Percentiles rank a stretch among this genome's conserved stretches.
phyloP scores from a whole-genome alignment of 2,888 invertebrate species.

The Heliconius cydno region DNA sequence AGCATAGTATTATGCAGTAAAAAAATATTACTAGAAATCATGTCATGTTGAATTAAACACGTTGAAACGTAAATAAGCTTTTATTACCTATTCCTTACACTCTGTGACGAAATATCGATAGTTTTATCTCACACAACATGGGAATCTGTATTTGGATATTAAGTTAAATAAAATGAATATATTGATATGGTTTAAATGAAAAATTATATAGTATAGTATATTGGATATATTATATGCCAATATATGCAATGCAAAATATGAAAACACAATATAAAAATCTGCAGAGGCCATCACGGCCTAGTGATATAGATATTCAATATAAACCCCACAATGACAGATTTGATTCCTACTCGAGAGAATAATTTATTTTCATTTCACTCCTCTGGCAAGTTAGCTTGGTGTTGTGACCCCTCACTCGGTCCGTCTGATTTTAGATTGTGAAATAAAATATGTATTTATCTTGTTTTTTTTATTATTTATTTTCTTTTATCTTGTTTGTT shows the following conservation, averaged over 20 bases:
- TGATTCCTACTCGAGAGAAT: neutral
- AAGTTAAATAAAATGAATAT: too few relatives aligned
- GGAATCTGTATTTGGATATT: too few relatives aligned
- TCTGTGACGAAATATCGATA: neutral
- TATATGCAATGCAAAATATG: neutral
- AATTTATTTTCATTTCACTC: neutral
- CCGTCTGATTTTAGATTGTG: too few relatives aligned
- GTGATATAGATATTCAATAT: neutral
- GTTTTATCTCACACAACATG: neutral
- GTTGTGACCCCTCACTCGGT: neutral
- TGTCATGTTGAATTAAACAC: conserved; percentile 36
- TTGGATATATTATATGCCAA: too few relatives aligned
- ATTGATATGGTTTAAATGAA: too few relatives aligned
- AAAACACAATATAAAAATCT: neutral
- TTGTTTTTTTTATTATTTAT: too few relatives aligned
- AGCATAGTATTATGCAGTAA: conserved; percentile 19
- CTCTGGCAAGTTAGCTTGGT: neutral
- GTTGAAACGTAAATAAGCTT: conserved; percentile 39
- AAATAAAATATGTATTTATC: too few relatives aligned
- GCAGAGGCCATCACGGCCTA: neutral
- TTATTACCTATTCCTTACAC: conserved; percentile 34
- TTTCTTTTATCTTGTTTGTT: too few relatives aligned
- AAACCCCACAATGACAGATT: neutral
- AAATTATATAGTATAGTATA: too few relatives aligned
- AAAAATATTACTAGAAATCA: conserved; percentile 18